Evolutionary conservation across 2,797 vertebrate species (phyloP).

Genomic region (Mormyrus proboscirostris): DNA sequence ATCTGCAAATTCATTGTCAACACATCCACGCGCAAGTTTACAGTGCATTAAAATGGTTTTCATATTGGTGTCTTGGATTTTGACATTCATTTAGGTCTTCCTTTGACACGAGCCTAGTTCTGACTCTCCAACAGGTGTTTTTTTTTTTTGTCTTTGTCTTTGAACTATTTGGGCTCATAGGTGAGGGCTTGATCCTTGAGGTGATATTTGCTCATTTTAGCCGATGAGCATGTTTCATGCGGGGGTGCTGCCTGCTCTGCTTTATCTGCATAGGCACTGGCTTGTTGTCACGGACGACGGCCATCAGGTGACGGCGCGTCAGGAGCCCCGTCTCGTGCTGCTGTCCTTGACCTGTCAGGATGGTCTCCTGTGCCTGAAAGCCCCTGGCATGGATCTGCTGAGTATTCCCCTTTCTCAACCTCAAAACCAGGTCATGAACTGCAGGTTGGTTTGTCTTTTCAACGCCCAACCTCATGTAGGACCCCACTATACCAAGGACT

Average conservation of each 20-base stretch:
- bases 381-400: constrained; percentile 69
- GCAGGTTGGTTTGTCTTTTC: constrained; percentile 63
- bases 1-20: neutral
- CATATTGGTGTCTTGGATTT: neutral
- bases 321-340: constrained; percentile 81
- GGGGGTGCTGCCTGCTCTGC: neutral
- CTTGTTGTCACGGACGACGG: constrained; percentile 78
- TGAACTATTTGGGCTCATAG: neutral
- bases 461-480: neutral
- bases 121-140: neutral
- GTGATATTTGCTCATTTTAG: neutral
- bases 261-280: constrained; percentile 75
- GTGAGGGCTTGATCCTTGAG: neutral
- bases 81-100: neutral
- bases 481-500: neutral
- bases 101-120: neutral
- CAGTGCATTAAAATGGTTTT: neutral
- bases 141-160: neutral
- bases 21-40: neutral
- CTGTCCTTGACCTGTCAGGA: constrained; percentile 57
- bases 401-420: constrained; percentile 58
- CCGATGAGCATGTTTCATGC: neutral
- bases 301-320: constrained; percentile 80
- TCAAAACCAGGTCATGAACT: constrained; percentile 54
- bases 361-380: constrained; percentile 58